These are phyloP conservation scores for Heterodera schachtii DNA, from an alignment of 1,140 invertebrate species.

Conservation along the genomic window DNA sequence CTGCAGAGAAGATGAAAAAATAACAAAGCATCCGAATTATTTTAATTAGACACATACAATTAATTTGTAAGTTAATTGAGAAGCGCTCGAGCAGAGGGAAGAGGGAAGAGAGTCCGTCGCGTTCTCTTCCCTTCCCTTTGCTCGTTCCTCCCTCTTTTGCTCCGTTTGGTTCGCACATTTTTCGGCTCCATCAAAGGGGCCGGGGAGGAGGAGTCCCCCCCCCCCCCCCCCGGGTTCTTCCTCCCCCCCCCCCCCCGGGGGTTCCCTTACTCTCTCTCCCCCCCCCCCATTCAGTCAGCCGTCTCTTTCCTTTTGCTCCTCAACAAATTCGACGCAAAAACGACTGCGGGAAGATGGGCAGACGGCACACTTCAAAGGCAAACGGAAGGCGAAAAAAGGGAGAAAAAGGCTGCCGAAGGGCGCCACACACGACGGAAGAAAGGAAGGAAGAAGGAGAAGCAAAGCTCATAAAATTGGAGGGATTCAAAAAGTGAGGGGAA, in stretches of 20 bases:
- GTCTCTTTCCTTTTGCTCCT: not conserved
- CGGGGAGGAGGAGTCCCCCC: not conserved
- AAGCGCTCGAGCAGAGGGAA: not conserved
- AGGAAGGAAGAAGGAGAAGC: not conserved
- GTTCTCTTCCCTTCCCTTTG: not conserved
- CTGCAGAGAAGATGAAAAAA: not conserved
- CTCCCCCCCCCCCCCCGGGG: no score
- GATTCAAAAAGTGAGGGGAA: not conserved
- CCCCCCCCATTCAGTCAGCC: not conserved
- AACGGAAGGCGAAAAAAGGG: not conserved
- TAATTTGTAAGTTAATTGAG: not conserved
- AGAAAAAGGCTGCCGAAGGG: not conserved
- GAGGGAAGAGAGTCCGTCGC: not conserved
- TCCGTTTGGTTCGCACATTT: conserved; percentile 1
- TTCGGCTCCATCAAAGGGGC: not conserved
- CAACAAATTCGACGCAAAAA: conserved; percentile 19
- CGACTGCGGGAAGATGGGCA: conserved; percentile 1
- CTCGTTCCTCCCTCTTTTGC: not conserved
- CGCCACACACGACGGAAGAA: conserved; percentile 5
- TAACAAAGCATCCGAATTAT: no score
- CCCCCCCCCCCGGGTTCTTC: not conserved
- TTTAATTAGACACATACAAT: no score
- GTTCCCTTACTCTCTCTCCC: no score
- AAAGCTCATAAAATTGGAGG: conserved; percentile 7
- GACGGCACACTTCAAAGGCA: conserved; percentile 1